These are phyloP conservation scores for Pandemis cinnamomeana DNA, from an alignment of 2,888 invertebrate species.

Conservation along the genomic window DNA sequence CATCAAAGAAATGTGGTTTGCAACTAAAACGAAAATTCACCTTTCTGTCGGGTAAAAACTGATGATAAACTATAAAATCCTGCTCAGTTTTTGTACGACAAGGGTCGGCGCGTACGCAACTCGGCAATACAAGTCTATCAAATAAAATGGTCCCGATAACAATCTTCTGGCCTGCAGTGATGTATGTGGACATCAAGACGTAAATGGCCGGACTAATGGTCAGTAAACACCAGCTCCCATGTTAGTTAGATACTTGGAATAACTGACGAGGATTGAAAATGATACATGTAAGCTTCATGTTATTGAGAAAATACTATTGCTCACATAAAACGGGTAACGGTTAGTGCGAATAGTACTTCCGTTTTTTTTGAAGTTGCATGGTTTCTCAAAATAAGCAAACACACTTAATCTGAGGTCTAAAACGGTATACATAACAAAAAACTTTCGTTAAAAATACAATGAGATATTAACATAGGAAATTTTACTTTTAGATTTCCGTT, in stretches of 20 bases:
- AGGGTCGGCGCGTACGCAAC: slow-evolving; percentile 8
- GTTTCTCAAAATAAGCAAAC: neutral
- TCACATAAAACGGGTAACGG: neutral
- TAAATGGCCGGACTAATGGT: slow-evolving; percentile 29
- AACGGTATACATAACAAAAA: neutral
- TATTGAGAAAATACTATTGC: neutral
- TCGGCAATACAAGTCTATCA: slow-evolving; percentile 33
- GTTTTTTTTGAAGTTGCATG: neutral
- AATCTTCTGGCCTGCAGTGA: slow-evolving; percentile 26
- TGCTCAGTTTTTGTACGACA: slow-evolving; percentile 1
- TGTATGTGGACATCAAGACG: slow-evolving; percentile 36
- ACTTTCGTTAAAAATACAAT: neutral
- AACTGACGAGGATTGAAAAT: slow-evolving; percentile 16
- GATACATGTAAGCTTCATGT: slow-evolving; percentile 5
- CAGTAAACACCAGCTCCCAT: slow-evolving; percentile 28
- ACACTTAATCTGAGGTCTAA: neutral
- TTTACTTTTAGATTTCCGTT: too few relatives aligned
- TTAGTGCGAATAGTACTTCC: neutral
- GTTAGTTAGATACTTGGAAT: slow-evolving; percentile 22
- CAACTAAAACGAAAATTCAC: too few relatives aligned
- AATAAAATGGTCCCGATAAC: slow-evolving; percentile 35
- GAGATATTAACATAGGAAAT: too few relatives aligned
- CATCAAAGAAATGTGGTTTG: too few relatives aligned
- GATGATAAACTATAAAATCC: neutral
- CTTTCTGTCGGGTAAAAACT: neutral